A percentile compares a stretch with the other conserved stretches of the same genome.
Conservation (phyloP, 2,113 vertebrate genomes). For the Nematolebias whitei region DNA sequence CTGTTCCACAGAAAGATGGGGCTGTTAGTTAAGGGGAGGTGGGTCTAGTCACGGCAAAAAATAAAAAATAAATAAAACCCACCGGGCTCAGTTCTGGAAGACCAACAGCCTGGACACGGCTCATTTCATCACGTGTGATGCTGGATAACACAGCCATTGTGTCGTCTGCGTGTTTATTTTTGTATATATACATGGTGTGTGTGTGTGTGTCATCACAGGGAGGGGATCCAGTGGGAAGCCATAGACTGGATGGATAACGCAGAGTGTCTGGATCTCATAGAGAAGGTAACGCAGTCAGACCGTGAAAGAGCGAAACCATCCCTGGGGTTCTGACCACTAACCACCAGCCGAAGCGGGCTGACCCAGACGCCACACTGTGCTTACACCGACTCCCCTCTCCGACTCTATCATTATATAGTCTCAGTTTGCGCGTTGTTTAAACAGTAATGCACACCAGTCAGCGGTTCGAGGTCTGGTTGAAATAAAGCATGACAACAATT, state of each 20-base stretch:
- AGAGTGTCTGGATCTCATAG: constrained; percentile 93
- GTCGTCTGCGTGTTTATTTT: constrained; percentile 54
- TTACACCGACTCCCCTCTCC: constrained; percentile 58
- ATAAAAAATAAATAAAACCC: too few relatives aligned
- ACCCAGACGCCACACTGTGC: constrained; percentile 59
- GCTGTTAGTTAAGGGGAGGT: constrained; percentile 20
- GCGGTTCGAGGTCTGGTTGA: constrained; percentile 41
- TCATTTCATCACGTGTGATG: constrained; percentile 71
- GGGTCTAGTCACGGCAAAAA: constrained; percentile 34
- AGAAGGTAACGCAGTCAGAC: constrained; percentile 82
- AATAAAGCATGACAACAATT: constrained; percentile 42
- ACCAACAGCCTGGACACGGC: constrained; percentile 60
- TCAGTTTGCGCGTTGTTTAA: constrained; percentile 63
- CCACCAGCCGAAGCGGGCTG: constrained; percentile 53
- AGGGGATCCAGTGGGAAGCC: constrained; percentile 93
- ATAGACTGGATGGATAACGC: constrained; percentile 98
- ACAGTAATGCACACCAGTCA: constrained; percentile 61
- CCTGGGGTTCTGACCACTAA: constrained; percentile 45
- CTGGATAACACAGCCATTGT: constrained; percentile 69
- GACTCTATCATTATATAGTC: constrained; percentile 64
- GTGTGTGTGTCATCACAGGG: constrained; percentile 75
- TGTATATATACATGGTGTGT: constrained; percentile 42
- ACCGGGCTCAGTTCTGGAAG: constrained; percentile 52
- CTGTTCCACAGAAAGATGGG: constrained; percentile 32
- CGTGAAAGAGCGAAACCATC: constrained; percentile 40